Base-by-base conservation (phyloP, 2,888 invertebrate genomes). In the Doris montereyensis region DNA sequence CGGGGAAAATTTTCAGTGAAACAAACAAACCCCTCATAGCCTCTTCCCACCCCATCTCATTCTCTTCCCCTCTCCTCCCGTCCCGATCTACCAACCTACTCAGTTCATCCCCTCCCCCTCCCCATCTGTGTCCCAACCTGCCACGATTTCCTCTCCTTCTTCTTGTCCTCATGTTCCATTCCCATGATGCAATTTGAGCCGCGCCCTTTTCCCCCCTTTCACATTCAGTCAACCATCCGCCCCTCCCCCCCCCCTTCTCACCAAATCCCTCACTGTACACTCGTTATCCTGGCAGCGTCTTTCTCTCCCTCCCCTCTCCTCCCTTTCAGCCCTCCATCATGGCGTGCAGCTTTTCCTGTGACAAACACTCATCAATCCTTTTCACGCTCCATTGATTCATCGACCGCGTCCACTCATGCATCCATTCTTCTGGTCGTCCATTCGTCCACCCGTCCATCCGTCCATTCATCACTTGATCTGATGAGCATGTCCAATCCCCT, bases 361-460 rank as follows among this genome's bases (percentile, higher is more conserved):
- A n/a, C n/a, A n/a, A n/a, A n/a, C n/a, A n/a, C n/a, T n/a, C n/a
- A n/a, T n/a, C n/a, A n/a, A n/a, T n/a, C n/a, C n/a, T n/a, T n/a
- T n/a, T n/a, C n/a, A n/a, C n/a, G n/a, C n/a, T n/a, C n/a, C n/a
- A n/a, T n/a, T n/a, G n/a, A n/a, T n/a, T n/a, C n/a, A n/a, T 24
- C 58, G 10, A 58, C 21, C n/a, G 58, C n/a, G n/a, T n/a, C 58
- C 58, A 65, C 28, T 34, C 71, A 28, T 34, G 68, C 62, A 78
- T 13, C 24, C 10, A 34, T 13, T 52, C 24, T 4, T 24, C 78
- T 17, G 35, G 0, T 8, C n/a, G 62, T 17, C 62, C 60, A 17
- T 2, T 17, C 28, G 13, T 52, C 34, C 74, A 75, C 28, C 8
- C 32, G 17, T 79, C 79, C 0, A 68, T 58, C 17, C 70, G 65